phyloP scores from a whole-genome alignment of 2,797 vertebrate species.

The Hylomyscus alleni region DNA sequence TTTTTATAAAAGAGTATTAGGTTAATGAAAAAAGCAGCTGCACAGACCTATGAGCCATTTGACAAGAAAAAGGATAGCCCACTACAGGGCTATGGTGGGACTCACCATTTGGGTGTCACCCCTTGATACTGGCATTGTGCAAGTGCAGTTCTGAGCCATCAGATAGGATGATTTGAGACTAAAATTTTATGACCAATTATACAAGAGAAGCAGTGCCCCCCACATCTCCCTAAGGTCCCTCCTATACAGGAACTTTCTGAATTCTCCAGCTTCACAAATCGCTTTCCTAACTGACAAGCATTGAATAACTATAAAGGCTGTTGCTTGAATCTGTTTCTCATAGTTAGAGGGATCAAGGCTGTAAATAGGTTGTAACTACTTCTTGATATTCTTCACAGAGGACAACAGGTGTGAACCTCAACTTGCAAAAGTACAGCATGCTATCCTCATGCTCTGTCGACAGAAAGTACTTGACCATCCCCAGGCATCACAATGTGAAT shows the following conservation, averaged over 20 bases:
- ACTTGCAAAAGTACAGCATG: background rate
- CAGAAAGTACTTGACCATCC: background rate
- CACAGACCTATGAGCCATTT: background rate
- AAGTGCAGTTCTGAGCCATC: background rate
- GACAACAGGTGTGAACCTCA: background rate
- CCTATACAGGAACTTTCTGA: background rate
- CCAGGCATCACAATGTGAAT: background rate
- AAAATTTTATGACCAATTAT: background rate
- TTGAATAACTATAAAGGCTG: background rate
- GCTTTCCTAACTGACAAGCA: background rate
- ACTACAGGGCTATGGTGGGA: fast-evolving
- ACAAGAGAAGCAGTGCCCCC: background rate
- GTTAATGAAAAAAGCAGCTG: background rate
- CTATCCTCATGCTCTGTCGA: background rate
- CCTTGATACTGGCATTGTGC: background rate
- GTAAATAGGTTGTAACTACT: background rate
- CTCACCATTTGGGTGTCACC: background rate
- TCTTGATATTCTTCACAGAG: background rate
- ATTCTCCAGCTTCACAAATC: background rate
- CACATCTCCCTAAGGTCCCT: background rate
- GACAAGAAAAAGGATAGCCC: background rate
- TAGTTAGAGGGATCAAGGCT: background rate
- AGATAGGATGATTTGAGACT: background rate
- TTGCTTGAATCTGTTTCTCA: background rate
- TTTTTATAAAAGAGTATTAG: background rate